Base-by-base conservation (phyloP, 1,140 invertebrate species). In the Meteorus sp. region DNA sequence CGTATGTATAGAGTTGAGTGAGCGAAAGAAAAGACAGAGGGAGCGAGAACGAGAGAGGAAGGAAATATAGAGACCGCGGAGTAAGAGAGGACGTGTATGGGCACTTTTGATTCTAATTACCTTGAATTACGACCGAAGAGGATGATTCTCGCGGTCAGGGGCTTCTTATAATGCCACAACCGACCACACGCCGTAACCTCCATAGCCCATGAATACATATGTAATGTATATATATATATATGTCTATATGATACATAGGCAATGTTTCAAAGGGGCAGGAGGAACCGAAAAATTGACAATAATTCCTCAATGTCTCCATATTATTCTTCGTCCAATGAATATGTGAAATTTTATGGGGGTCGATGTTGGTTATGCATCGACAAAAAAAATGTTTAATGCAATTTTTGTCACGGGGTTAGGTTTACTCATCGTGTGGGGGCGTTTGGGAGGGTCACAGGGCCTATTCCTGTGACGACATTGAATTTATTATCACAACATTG, bases 401-500 rank as follows among this genome's bases (percentile, higher is more conserved):
- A 33, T 33, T 33, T 33, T 33, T 33, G 29, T 33, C 29, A 33
- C 29, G 29, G 29, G 29, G 29, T 33, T 6, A 6, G 29, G 29
- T 33, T 33, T 33, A 6, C 29, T 33, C 11, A 4, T 2, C 44
- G 39, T 39, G 17, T 29, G 19, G 17, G 20, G 43, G 43, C 43
- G 43, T 45, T 19, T 45, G 17, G 43, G 43, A 22, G 43, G 43
- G 43, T 45, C 43, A n/a, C 1, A 11, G 43, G 43, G 13, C 17
- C 5, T 45, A 39, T 39, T 39, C 5, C 43, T 17, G n/a, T 41
- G 39, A n/a, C 15, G 17, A 45, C 43, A 23, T 45, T n/a, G 17
- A 45, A 45, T 45, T 45, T 45, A 45, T 45, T 45, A 45, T 45
- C 13, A 45, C 22, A 19, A 19, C 43, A 45, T 17, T 19, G n/a